Evolutionary conservation across 2,113 vertebrate species (phyloP), one percentile per base, ranked within the genome.

Genomic region (Mirza zaza): DNA sequence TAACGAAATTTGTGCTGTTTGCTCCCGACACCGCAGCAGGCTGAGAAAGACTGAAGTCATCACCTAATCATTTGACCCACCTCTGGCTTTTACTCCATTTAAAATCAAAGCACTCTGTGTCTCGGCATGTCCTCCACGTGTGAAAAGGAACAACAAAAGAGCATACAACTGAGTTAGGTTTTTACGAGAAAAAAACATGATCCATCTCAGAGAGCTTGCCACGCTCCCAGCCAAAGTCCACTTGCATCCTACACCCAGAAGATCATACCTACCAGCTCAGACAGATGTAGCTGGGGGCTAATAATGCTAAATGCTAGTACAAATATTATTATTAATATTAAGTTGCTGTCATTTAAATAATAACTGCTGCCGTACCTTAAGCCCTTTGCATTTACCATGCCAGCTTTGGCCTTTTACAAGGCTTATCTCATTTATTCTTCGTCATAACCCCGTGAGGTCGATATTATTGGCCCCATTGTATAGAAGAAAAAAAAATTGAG

Each of bases 261-360:
- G 90, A 73, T 65, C 15, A 80, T 25, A 67, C 20, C 63, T 12
- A 63, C 18, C 10, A 65, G 67, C 55, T 71, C 57, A 86, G 75
- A 59, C 27, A 71, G 91, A 39, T 18, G 39, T n/a, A 39, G 27
- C 29, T 85, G 63, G 70, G n/a, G 36, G 36, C 9, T 86, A 63
- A 77, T 18, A 68, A 87, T 3, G 11, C 34, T 82, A 81, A 68
- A 87, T 3, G 11, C 34, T 82, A 81, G 50, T 52, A 63, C n/a
- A 88, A 81, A 95, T 57, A 76, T 29, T 76, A 82, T 45, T 87
- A 87, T 70, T 76, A 73, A 90, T 48, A 92, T 70, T 79, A 86
- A 29, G n/a, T 36, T 68, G 15, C n/a, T 87, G 5, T 48, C 48
- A 79, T 93, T 96, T 80, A 75, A 95, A 68, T 73, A 86, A 86